A percentile compares a stretch with the other conserved stretches of the same genome.
Conservation (phyloP, 2,797 vertebrate species). For the Argya squamiceps region DNA sequence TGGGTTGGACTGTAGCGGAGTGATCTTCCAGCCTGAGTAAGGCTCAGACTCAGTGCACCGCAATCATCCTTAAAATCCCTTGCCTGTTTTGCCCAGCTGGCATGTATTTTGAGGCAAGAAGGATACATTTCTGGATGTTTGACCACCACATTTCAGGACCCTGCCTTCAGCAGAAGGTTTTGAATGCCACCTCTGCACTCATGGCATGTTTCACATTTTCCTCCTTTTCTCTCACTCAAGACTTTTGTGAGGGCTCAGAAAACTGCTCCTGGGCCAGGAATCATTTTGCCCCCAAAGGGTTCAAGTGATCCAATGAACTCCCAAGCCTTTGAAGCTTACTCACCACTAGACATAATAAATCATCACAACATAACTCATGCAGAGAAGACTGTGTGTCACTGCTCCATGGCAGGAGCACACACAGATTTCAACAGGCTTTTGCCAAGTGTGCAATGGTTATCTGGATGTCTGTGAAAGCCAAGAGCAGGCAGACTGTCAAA, state of each 20-base stretch:
- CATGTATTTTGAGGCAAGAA: background rate
- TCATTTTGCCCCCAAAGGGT: background rate
- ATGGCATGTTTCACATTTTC: fast-evolving
- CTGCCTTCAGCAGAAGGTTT: background rate
- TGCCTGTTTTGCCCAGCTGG: background rate
- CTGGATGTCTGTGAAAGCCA: background rate
- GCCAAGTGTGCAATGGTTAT: background rate
- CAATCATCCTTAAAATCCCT: background rate
- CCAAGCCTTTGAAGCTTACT: background rate
- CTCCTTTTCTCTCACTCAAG: background rate
- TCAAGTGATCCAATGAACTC: background rate
- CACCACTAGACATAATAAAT: background rate
- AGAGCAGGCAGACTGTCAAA: background rate
- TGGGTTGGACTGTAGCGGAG: fast-evolving
- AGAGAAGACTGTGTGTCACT: background rate
- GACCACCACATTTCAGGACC: background rate
- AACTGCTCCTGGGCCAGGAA: background rate
- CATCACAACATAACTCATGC: background rate
- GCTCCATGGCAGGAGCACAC: background rate
- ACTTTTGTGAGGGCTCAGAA: background rate
- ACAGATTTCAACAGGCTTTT: background rate
- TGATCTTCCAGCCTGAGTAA: background rate
- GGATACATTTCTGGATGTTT: background rate
- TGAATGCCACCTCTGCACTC: background rate
- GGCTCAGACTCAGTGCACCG: background rate